Conservation (phyloP, 2,797 vertebrate species). For the Sebastes matsubarae region DNA sequence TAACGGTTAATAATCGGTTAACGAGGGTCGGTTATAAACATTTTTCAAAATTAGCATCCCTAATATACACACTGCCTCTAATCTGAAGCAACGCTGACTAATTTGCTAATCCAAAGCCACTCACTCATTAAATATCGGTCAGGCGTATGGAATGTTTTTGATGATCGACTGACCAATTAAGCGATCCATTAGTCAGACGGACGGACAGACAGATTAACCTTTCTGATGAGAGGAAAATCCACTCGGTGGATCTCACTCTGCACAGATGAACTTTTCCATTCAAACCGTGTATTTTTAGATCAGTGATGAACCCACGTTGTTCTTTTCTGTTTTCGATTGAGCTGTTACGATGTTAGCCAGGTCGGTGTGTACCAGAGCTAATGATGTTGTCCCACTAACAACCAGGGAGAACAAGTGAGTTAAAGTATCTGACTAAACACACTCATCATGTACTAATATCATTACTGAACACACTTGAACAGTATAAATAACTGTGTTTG, state of each 20-base stretch:
- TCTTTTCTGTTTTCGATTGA: slow-evolving; percentile 21
- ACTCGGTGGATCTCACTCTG: not conserved
- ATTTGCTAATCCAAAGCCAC: not conserved
- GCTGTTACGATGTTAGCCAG: not conserved
- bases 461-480: not conserved
- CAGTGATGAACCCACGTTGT: slow-evolving; percentile 14
- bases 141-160: not conserved
- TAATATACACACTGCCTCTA: not conserved
- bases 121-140: not conserved
- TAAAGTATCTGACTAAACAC: not conserved
- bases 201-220: not conserved
- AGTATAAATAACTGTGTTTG: not conserved
- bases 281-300: slow-evolving; percentile 42
- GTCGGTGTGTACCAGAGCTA: not conserved
- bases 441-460: not conserved
- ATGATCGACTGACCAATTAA: not conserved
- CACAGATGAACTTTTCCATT: slow-evolving; percentile 23
- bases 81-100: not conserved
- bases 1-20: too few relatives aligned
- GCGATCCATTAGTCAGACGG: not conserved
- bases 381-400: not conserved
- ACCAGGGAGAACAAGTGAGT: not conserved
- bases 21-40: too few relatives aligned
- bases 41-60: too few relatives aligned
- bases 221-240: slow-evolving; percentile 10